Evolutionary conservation across 92 coral and sea anemone genomes (phyloP).

Genomic region (Chrysogorgia sp.): DNA sequence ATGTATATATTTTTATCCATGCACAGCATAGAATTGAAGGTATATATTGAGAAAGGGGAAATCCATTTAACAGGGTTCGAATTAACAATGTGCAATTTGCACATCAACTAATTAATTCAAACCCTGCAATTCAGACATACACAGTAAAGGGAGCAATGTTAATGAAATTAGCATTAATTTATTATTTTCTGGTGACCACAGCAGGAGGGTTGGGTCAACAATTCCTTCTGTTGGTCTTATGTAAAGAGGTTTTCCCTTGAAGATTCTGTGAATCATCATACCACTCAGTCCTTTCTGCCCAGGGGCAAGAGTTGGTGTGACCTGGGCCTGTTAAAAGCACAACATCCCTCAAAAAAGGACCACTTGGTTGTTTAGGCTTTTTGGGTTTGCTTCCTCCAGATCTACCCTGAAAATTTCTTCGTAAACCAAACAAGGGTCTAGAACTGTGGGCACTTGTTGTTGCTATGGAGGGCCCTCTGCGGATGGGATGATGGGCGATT

Average conservation of each 20-base stretch:
- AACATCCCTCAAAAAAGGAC: no score
- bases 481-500: no score
- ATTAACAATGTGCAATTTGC: no score
- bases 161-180: not conserved
- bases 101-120: no score
- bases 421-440: slow-evolving; percentile 38
- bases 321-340: slow-evolving; percentile 39
- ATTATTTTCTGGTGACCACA: not conserved
- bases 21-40: no score
- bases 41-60: no score
- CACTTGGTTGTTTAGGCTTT: no score
- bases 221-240: slow-evolving; percentile 15
- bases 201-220: not conserved
- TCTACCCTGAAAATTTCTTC: no score
- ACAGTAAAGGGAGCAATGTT: not conserved
- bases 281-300: slow-evolving; percentile 35
- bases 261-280: slow-evolving; percentile 37
- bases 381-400: no score
- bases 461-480: no score
- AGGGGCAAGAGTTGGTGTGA: slow-evolving; percentile 42
- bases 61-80: no score
- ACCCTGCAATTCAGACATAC: not conserved
- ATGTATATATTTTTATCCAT: no score
- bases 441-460: slow-evolving; percentile 5
- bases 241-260: slow-evolving; percentile 29